phyloP scores from a whole-genome alignment of 2,888 invertebrate genomes.

The Zygogramma bicolorata region DNA sequence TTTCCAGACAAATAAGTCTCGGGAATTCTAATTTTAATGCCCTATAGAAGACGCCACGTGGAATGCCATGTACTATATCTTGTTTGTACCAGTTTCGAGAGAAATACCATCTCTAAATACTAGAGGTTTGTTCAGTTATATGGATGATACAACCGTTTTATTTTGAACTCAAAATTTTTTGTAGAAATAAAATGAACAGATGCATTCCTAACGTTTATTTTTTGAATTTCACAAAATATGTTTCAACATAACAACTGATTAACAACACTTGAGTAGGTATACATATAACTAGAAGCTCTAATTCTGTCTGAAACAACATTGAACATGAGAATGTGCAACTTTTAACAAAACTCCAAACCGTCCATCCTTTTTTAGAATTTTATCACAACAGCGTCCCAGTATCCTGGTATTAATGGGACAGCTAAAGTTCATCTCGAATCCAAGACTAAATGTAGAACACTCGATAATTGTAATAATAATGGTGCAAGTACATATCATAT shows the following conservation, averaged over 20 bases:
- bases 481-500: conserved; percentile 14
- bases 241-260: conserved; percentile 3
- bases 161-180: not conserved
- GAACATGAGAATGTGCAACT: conserved; percentile 1
- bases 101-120: no score
- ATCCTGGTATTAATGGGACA: not conserved
- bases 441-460: not conserved
- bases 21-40: no score
- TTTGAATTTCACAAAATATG: not conserved
- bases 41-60: no score
- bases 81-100: no score
- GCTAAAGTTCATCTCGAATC: not conserved
- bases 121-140: no score
- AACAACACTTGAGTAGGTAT: not conserved
- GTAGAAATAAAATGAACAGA: not conserved
- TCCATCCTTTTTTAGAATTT: not conserved
- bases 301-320: not conserved
- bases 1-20: no score
- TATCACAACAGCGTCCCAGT: not conserved
- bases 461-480: not conserved
- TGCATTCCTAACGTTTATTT: not conserved
- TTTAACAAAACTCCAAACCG: not conserved
- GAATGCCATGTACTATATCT: no score
- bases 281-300: not conserved
- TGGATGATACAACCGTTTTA: no score